Evolutionary conservation across 2,888 invertebrate species (phyloP).

Genomic region (Invenusta paracnida): DNA sequence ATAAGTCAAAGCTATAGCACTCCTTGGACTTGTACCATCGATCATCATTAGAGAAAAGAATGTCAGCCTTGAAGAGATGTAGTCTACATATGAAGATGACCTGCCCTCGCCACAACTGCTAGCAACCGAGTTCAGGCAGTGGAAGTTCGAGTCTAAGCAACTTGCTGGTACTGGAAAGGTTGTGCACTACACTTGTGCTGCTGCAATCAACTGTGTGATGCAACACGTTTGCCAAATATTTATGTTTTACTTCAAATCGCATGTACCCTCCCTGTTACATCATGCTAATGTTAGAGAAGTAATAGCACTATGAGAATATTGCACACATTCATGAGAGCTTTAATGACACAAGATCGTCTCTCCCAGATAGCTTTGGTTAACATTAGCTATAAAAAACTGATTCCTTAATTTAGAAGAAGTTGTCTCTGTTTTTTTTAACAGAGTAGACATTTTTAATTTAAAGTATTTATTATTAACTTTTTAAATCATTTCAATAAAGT

Average conservation of each 20-base stretch:
- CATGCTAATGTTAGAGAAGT: slow-evolving; percentile 14
- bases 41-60: neutral
- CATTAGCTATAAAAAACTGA: neutral
- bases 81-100: neutral
- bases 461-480: neutral
- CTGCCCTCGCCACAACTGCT: neutral
- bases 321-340: neutral
- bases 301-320: slow-evolving; percentile 10
- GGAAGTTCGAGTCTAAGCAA: neutral
- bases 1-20: neutral
- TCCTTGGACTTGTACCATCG: neutral
- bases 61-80: neutral
- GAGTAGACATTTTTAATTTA: neutral
- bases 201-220: slow-evolving; percentile 23
- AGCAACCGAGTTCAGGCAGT: slow-evolving; percentile 10
- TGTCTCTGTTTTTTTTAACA: neutral
- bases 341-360: slow-evolving; percentile 14
- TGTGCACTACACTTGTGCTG: slow-evolving; percentile 15
- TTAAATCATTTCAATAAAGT: neutral
- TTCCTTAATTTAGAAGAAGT: neutral
- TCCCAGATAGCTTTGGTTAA: slow-evolving; percentile 2
- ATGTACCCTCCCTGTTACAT: slow-evolving; percentile 22
- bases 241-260: slow-evolving; percentile 9
- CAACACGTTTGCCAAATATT: neutral
- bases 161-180: neutral